phyloP scores from a whole-genome alignment of 2,113 vertebrate species.

The Pelobates fuscus region DNA sequence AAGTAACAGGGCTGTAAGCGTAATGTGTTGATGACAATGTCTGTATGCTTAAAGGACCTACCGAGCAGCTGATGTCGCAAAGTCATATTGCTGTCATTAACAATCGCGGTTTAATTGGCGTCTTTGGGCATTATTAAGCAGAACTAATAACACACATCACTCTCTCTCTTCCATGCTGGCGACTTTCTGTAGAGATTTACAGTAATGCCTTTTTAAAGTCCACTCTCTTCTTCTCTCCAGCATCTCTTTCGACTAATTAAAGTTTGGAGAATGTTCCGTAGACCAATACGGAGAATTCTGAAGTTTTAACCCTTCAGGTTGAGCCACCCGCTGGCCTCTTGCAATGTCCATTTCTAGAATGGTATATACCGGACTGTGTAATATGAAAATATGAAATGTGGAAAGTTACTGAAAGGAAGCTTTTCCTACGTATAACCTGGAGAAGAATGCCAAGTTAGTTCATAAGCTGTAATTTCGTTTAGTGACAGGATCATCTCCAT shows the following conservation, averaged over 20 bases:
- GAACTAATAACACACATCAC: constrained; percentile 9
- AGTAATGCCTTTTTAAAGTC: constrained; percentile 25
- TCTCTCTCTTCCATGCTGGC: constrained; percentile 25
- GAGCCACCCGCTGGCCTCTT: too few relatives aligned
- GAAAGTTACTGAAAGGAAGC: too few relatives aligned
- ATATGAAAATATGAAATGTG: too few relatives aligned
- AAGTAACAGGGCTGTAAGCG: neutral
- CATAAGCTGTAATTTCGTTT: constrained; percentile 40
- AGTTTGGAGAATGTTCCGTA: constrained; percentile 13
- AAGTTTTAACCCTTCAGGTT: neutral
- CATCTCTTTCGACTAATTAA: constrained; percentile 42
- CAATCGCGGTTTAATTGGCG: constrained; percentile 34
- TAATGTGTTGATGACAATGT: constrained; percentile 3
- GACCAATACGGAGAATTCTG: constrained; percentile 14
- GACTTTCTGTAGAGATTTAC: constrained; percentile 36
- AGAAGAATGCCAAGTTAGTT: constrained; percentile 3
- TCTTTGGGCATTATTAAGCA: constrained; percentile 29
- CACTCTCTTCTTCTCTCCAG: neutral
- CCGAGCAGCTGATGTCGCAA: constrained; percentile 12
- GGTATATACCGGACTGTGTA: too few relatives aligned
- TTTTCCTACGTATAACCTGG: neutral
- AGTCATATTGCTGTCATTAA: constrained; percentile 34
- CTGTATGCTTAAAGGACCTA: neutral
- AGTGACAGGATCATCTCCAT: constrained; percentile 40
- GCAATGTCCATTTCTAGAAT: too few relatives aligned